These are phyloP conservation scores for Molanna angustata DNA, from an alignment of 2,888 invertebrate genomes.

Conservation along the genomic window DNA sequence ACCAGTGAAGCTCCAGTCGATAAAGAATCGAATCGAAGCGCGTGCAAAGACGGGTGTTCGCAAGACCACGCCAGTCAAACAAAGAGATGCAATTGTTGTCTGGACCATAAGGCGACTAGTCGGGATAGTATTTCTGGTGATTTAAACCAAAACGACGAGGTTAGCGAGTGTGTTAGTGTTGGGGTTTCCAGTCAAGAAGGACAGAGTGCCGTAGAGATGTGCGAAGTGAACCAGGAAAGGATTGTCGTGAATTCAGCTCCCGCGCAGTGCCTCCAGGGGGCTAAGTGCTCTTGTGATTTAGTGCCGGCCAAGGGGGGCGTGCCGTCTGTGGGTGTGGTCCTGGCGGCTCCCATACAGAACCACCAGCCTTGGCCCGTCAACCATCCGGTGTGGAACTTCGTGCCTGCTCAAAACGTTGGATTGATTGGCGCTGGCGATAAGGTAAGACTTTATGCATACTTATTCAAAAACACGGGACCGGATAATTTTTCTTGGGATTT, in stretches of 20 bases:
- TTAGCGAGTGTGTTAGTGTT: too few relatives aligned
- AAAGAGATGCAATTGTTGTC: background rate
- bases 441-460: too few relatives aligned
- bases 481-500: too few relatives aligned
- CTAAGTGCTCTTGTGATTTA: conserved; percentile 8
- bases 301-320: background rate
- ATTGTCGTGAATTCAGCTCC: background rate
- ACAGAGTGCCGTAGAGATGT: background rate
- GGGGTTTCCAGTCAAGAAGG: background rate
- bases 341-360: conserved; percentile 4
- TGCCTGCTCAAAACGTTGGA: conserved; percentile 12
- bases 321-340: conserved; percentile 12
- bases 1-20: too few relatives aligned
- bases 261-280: background rate
- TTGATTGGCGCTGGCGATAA: conserved; percentile 7
- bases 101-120: background rate
- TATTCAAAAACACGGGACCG: too few relatives aligned
- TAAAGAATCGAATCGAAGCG: too few relatives aligned
- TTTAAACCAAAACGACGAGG: background rate
- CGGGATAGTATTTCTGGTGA: background rate
- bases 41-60: too few relatives aligned
- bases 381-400: conserved; percentile 21
- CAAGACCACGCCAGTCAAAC: too few relatives aligned
- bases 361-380: conserved; percentile 9
- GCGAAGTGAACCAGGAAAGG: background rate